Base-by-base conservation (phyloP, 53 echinoderm and acorn worm genomes). In the Actinopyga echinites region DNA sequence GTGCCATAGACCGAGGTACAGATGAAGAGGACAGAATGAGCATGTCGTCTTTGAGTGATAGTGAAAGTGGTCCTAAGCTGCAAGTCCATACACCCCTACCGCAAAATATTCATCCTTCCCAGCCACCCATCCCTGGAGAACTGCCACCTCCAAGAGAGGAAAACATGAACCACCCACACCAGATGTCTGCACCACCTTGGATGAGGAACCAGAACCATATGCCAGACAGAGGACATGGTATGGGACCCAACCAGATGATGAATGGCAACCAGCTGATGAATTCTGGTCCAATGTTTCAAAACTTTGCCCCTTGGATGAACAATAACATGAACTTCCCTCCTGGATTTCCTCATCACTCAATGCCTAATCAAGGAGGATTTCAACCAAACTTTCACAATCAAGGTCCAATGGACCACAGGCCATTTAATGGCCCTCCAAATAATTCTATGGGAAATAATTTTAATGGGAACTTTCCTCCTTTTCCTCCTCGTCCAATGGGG, bases 21-120 rank as follows among this genome's bases (percentile, higher is more conserved):
- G 95, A 95, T 78, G 91, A 91, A 12, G 94, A 93, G 35, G 95
- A 95, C 64, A 87, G 91, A 24, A 95, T 95, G 95, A 95, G 95
- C 64, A 84, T 95, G 85, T 95, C 95, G 21, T 89, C 95, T 19
- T 66, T 95, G 58, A 95, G 95, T 54, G 90, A 90, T 25, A 90
- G 88, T 11, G 93, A 93, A 31, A 90, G 90, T 64, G 80, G 60
- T 2, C 28, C 77, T 3, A 87, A 82, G 44, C 80, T 89, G 26
- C 84, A 89, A 49, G 85, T 89, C 74, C 83, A 85, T 71, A 54
- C 80, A 45, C 84, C 84, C 22, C 26, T 65, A 33, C 69, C 45
- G 65, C 63, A 64, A 55, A 34, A 75, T 83, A 23, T 65, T 82
- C 82, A 65, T 22, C 57, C 28, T n/a, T 73, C 85, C 32, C 68